phyloP scores from a whole-genome alignment of 1,140 invertebrate species.

The Phenacoccus solenopsis region DNA sequence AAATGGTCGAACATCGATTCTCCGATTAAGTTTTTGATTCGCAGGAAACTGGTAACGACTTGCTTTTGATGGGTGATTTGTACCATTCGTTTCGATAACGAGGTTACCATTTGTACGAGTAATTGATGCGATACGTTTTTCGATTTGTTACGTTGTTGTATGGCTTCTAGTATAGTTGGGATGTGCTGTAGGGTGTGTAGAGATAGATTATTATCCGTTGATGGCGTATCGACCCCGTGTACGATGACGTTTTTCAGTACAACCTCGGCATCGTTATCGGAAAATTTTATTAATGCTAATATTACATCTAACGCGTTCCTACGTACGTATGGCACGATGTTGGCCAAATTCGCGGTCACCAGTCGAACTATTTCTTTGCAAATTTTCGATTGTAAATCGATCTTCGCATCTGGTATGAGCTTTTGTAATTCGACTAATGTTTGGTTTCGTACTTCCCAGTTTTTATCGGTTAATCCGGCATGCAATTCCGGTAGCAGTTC shows the following conservation, averaged over 20 bases:
- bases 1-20: conserved; percentile 38
- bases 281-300: conserved; percentile 49
- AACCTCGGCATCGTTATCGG: conserved; percentile 39
- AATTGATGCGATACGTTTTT: neutral
- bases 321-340: conserved; percentile 57
- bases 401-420: conserved; percentile 50
- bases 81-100: conserved; percentile 48
- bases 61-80: conserved; percentile 54
- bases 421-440: conserved; percentile 59
- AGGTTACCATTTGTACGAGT: conserved; percentile 35
- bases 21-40: conserved; percentile 50
- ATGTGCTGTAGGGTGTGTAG: conserved; percentile 30
- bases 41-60: conserved; percentile 47
- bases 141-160: neutral
- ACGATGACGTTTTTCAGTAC: conserved; percentile 47
- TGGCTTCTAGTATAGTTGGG: conserved; percentile 31
- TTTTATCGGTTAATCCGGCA: conserved; percentile 56
- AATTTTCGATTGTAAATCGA: conserved; percentile 44
- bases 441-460: conserved; percentile 70
- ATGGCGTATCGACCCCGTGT: conserved; percentile 41
- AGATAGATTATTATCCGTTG: conserved; percentile 24
- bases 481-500: conserved; percentile 52
- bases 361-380: conserved; percentile 45
- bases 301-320: conserved; percentile 58
- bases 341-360: conserved; percentile 57